Evolutionary conservation across 2,888 invertebrate genomes (phyloP).

Genomic region (Aspidiotus rigidus): DNA sequence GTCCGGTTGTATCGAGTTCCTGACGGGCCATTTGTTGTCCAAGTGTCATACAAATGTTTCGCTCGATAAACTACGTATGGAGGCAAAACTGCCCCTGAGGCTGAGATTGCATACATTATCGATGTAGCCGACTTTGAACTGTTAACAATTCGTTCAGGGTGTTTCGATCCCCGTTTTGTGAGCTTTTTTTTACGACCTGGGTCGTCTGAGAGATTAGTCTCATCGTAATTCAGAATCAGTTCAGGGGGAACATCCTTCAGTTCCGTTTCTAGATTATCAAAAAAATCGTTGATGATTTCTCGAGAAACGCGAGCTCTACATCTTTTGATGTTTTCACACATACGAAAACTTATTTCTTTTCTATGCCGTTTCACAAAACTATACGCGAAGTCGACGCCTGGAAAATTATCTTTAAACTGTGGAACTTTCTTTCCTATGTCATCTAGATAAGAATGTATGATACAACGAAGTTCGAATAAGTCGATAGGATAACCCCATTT

Average conservation of each 20-base stretch:
- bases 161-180: constrained; percentile 23
- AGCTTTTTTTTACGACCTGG: constrained; percentile 22
- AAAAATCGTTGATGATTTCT: constrained; percentile 13
- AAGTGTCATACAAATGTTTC: constrained; percentile 12
- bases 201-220: constrained; percentile 20
- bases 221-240: constrained; percentile 18
- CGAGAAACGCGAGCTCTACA: constrained; percentile 12
- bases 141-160: constrained; percentile 36
- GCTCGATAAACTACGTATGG: constrained; percentile 29
- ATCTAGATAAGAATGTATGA: constrained; percentile 34
- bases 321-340: constrained; percentile 26
- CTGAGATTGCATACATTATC: constrained; percentile 10
- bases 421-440: constrained; percentile 32
- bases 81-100: constrained; percentile 15
- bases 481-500: not conserved
- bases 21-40: constrained; percentile 7
- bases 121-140: constrained; percentile 1
- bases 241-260: constrained; percentile 14
- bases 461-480: not conserved
- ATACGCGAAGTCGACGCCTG: constrained; percentile 20
- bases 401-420: constrained; percentile 37
- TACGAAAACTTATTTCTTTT: constrained; percentile 8
- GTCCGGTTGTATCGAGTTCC: constrained; percentile 9
- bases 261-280: constrained; percentile 16
- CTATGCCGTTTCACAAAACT: constrained; percentile 17